These are phyloP conservation scores for Tinea pellionella DNA, from an alignment of 2,888 invertebrate genomes.

Conservation along the genomic window DNA sequence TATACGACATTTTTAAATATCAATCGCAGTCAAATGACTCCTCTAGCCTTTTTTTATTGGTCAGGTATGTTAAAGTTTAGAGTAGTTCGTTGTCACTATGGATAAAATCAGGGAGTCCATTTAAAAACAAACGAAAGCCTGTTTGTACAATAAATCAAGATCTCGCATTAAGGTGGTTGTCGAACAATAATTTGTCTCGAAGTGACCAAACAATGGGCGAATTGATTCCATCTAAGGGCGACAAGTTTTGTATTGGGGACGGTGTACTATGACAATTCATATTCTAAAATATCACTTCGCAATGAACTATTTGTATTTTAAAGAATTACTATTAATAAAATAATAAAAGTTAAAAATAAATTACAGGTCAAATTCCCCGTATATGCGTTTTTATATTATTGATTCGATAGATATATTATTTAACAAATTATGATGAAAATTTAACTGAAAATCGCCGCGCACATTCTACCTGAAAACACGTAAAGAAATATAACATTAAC, in stretches of 20 bases:
- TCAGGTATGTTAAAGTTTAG: neutral
- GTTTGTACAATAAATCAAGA: conserved; percentile 2
- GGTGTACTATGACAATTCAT: neutral
- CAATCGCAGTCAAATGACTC: neutral
- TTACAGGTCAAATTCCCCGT: no score
- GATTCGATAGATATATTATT: no score
- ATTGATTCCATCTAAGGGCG: conserved; percentile 29
- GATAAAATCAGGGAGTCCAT: neutral
- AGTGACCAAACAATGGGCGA: conserved; percentile 32
- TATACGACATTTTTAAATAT: no score
- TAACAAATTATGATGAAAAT: no score
- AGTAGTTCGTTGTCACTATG: neutral
- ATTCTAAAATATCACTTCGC: no score
- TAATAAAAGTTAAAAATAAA: no score
- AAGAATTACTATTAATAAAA: no score
- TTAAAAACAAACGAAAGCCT: neutral
- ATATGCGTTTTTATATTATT: no score
- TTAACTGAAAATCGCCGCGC: no score
- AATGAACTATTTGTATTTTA: no score
- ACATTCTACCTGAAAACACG: no score
- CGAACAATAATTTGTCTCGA: conserved; percentile 30
- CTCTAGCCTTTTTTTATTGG: neutral
- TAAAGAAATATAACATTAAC: no score
- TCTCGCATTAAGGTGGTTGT: neutral
- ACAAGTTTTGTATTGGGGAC: neutral